Conservation (phyloP, 2,113 vertebrate genomes). For the Phalacrocorax brasilianus region DNA sequence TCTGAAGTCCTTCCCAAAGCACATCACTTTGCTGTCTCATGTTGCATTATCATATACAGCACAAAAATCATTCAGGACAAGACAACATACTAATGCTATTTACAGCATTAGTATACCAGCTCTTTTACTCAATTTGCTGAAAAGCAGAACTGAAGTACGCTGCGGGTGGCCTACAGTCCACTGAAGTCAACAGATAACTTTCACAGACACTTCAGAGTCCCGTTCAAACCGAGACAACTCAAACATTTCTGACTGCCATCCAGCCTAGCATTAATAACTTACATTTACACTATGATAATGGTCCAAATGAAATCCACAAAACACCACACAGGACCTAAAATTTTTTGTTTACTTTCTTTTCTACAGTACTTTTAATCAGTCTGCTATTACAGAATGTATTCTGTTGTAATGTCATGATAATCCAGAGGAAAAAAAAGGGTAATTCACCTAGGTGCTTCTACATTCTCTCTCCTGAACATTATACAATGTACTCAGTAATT, state of each 20-base stretch:
- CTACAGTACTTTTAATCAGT: not conserved
- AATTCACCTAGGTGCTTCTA: not conserved
- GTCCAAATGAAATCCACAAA: not conserved
- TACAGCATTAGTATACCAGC: not conserved
- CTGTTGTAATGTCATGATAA: not conserved
- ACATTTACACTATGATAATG: not conserved
- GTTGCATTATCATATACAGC: fast-evolving
- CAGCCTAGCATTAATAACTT: not conserved
- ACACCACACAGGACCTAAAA: fast-evolving
- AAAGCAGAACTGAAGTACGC: not conserved
- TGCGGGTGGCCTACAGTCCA: not conserved
- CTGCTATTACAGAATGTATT: not conserved
- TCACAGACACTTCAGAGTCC: not conserved
- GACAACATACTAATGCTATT: not conserved
- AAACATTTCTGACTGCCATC: not conserved
- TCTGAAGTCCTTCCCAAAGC: not conserved
- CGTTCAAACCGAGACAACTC: not conserved
- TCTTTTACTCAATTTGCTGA: not conserved
- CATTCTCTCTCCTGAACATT: not conserved
- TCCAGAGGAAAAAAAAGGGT: not conserved
- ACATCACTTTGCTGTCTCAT: not conserved
- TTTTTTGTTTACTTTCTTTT: not conserved
- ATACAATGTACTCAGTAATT: not conserved
- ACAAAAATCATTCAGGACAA: not conserved
- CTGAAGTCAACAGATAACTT: not conserved